Base-by-base conservation (phyloP, 2,888 invertebrate species). In the Chrysina gloriosa region DNA sequence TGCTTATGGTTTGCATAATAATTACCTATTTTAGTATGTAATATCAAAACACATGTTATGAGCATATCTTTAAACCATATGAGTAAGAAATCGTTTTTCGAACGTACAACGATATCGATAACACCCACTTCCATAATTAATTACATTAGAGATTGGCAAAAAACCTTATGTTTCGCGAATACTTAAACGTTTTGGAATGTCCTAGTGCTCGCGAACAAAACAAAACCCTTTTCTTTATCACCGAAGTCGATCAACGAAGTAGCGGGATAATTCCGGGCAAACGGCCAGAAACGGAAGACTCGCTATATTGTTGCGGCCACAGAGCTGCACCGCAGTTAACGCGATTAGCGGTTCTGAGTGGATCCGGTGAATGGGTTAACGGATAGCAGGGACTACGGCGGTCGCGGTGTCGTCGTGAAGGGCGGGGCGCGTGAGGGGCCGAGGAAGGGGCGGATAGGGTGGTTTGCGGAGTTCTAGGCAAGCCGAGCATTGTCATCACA, bases 401-500 rank as follows among this genome's bases (percentile, higher is more conserved):
- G 25, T 5, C 23, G 23, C 14, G 25, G 39, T 58, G 58, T 58
- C 58, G 58, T 42, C 27, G 23, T 7, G 14, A 14, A 6, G 11
- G 6, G 16, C n/a, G 39, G 9, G 27, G 1, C 6, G 25, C 11
- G 48, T 25, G 25, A 48, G 0, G n/a, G 27, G 27, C 11, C 1
- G 25, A 50, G 14, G 27, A 11, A 29, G 27, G 52, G 21, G 23
- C 23, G 16, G 7, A 29, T 27, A 29, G 50, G 25, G 14, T 4
- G 58, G 25, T 16, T 58, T 42, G 27, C 14, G 36, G 58, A 42
- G 39, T 39, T 42, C 58, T 69, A 36, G 36, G 36, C 36, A 25
- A 58, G 39, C 27, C 42, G 25, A 61, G 71, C 71, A 72, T 74
- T 76, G 75, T 75, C 75, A 72, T 74, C 72, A 68, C 69, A 72